Percentiles rank a stretch among this genome's conserved stretches.
Evolutionary conservation across 2,797 vertebrate species (phyloP).

Genomic region (Sandelia bainsii): DNA sequence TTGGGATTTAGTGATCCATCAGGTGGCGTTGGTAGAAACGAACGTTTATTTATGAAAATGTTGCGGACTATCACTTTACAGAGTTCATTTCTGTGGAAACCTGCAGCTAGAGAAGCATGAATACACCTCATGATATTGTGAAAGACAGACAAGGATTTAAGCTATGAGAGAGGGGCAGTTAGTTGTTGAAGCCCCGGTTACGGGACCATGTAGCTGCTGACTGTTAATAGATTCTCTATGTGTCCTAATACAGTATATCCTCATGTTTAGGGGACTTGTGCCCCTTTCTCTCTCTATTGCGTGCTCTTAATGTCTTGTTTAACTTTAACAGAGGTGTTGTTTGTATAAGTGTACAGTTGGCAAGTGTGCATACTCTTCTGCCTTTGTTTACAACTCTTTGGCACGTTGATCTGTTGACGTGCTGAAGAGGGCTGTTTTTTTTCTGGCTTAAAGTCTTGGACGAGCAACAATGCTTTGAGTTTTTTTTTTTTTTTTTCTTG

Average conservation of each 20-base stretch:
- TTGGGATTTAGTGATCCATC: background rate
- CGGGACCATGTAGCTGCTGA: conserved; percentile 80
- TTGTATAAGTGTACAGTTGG: conserved; percentile 73
- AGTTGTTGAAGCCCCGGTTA: conserved; percentile 54
- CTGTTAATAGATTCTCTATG: conserved; percentile 78
- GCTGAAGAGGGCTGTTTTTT: conserved; percentile 46
- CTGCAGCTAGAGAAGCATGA: conserved; percentile 21
- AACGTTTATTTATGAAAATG: conserved; percentile 17
- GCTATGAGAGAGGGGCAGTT: conserved; percentile 46
- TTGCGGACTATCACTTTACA: conserved; percentile 48
- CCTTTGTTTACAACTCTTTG: conserved; percentile 70
- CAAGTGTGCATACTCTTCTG: conserved; percentile 69
- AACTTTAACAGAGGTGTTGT: conserved; percentile 73
- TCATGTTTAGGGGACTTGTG: conserved; percentile 55
- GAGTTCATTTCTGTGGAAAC: conserved; percentile 57
- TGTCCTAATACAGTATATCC: conserved; percentile 73
- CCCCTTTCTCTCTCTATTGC: conserved; percentile 58
- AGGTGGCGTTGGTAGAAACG: conserved; percentile 4
- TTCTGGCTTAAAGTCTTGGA: conserved; percentile 27
- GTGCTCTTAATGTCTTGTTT: conserved; percentile 75
- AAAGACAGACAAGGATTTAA: conserved; percentile 47
- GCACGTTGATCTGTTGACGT: conserved; percentile 33
- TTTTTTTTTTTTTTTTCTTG: conserved; percentile 27
- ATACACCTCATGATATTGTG: conserved; percentile 48
- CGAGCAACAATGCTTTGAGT: conserved; percentile 12